Evolutionary conservation across 2,888 invertebrate species (phyloP).

Genomic region (Tenthredo scrophulariae): DNA sequence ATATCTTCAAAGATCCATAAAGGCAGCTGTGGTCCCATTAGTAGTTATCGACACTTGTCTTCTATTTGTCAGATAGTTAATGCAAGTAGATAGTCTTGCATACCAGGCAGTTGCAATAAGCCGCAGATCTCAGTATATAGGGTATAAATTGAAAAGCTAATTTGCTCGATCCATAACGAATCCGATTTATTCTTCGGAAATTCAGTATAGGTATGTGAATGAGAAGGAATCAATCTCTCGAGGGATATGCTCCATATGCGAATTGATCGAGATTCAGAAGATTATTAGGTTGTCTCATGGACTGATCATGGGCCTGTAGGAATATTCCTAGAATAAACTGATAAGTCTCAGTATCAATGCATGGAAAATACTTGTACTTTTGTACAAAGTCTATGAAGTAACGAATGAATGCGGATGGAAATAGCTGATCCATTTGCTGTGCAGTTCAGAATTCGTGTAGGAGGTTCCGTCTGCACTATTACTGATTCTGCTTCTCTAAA

Average conservation of each 20-base stretch:
- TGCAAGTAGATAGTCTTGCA: not conserved
- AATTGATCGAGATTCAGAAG: slow-evolving; percentile 41
- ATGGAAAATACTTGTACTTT: not conserved
- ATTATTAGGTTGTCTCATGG: slow-evolving; percentile 9
- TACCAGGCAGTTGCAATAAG: not conserved
- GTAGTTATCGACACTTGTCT: not conserved
- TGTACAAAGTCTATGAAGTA: not conserved
- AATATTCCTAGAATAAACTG: not conserved
- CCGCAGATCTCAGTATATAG: not conserved
- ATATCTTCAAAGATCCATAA: not conserved
- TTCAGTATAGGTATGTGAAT: not conserved
- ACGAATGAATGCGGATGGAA: not conserved
- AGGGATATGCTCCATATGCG: not conserved
- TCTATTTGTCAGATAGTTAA: not conserved
- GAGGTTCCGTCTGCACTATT: not conserved
- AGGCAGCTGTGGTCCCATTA: not conserved
- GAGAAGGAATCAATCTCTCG: not conserved
- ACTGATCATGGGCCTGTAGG: not conserved
- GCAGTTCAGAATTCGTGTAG: not conserved
- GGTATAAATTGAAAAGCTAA: slow-evolving; percentile 32
- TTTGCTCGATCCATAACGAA: slow-evolving; percentile 17
- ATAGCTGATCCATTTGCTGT: not conserved
- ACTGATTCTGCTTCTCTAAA: not conserved
- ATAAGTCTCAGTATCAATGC: not conserved
- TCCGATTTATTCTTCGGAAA: slow-evolving; percentile 20